A percentile compares a stretch with the other conserved stretches of the same genome.
Conservation (phyloP, 2,888 invertebrate genomes). For the Trichogramma dendrolimi region DNA sequence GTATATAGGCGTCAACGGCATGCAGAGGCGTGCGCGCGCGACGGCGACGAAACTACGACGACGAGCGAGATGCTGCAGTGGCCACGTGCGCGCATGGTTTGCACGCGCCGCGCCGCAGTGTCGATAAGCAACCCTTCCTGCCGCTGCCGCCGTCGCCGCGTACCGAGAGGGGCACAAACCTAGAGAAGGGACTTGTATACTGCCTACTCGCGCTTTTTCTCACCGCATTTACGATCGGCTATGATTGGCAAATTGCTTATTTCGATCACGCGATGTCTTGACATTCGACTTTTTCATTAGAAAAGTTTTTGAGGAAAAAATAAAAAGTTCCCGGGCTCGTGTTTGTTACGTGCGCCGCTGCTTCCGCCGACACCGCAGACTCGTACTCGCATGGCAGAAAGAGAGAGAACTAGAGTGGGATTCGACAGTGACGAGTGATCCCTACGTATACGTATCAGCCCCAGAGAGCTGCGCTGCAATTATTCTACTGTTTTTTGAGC, state of each 20-base stretch:
- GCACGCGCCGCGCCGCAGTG: constrained; percentile 12
- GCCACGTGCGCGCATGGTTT: constrained; percentile 25
- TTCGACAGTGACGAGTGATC: no score
- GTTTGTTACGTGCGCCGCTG: no score
- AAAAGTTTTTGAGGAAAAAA: not conserved
- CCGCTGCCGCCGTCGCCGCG: not conserved
- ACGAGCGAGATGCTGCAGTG: constrained; percentile 26
- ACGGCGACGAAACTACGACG: not conserved
- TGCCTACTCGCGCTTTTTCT: constrained; percentile 12
- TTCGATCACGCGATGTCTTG: not conserved
- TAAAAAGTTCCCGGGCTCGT: no score
- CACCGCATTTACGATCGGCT: not conserved
- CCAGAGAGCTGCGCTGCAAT: no score
- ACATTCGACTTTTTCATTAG: not conserved
- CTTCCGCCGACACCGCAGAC: no score
- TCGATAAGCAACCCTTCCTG: constrained; percentile 5
- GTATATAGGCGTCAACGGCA: not conserved
- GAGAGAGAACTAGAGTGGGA: no score
- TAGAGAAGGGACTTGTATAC: constrained; percentile 18
- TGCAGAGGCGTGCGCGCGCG: not conserved
- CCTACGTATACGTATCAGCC: no score
- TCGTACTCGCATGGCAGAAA: no score
- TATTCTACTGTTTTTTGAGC: no score
- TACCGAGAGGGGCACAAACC: not conserved
- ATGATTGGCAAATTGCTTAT: not conserved